Evolutionary conservation across 2,797 vertebrate genomes (phyloP).

Genomic region (Alectoris magna): DNA sequence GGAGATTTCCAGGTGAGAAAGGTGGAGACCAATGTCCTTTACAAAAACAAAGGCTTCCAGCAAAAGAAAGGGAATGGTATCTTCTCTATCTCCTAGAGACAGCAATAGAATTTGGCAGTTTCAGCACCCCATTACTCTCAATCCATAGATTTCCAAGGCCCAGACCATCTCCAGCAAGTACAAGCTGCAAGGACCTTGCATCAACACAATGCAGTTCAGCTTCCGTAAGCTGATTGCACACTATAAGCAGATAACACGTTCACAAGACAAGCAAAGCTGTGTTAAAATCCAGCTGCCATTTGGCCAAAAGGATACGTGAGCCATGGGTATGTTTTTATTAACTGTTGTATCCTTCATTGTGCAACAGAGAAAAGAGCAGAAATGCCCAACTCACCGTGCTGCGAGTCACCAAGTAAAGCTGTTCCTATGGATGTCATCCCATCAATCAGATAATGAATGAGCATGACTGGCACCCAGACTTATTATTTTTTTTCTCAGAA

Average conservation of each 20-base stretch:
- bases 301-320: conserved; percentile 10
- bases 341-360: neutral
- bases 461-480: neutral
- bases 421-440: neutral
- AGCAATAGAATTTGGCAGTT: neutral
- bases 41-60: neutral
- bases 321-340: neutral
- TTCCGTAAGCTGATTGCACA: conserved; percentile 48
- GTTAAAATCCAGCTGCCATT: conserved; percentile 20
- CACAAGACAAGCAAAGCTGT: conserved; percentile 63
- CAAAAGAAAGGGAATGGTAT: neutral
- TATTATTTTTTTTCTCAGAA: neutral
- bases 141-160: neutral
- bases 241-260: conserved; percentile 51
- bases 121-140: neutral
- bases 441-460: neutral
- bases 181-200: neutral
- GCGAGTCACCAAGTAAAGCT: neutral
- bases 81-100: neutral
- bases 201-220: conserved; percentile 43
- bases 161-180: neutral
- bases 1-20: neutral
- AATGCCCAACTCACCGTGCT: neutral
- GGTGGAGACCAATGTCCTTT: accelerated
- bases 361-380: neutral